Percentiles rank a stretch among this genome's conserved stretches.
Conservation (phyloP, 2,113 vertebrate species). For the Tragelaphus scriptus region DNA sequence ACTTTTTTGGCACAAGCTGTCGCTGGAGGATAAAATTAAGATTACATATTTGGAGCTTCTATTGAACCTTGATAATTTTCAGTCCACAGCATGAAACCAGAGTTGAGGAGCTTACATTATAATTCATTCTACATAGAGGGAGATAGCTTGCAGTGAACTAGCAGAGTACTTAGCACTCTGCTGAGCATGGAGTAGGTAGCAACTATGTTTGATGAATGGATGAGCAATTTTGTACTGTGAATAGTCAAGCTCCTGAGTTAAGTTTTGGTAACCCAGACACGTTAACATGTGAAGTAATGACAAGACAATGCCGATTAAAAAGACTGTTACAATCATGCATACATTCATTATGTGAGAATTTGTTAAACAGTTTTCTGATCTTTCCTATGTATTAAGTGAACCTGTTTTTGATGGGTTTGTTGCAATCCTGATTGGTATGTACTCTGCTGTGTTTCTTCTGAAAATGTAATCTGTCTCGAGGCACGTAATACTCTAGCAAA, state of each 20-base stretch:
- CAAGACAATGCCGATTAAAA: neutral
- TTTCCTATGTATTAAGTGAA: neutral
- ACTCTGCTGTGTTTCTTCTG: conserved; percentile 9
- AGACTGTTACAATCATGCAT: neutral
- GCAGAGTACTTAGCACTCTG: neutral
- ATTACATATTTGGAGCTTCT: conserved; percentile 16
- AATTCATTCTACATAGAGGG: conserved; percentile 24
- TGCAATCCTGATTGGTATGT: neutral
- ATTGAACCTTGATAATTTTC: conserved; percentile 5
- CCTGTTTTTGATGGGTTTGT: conserved; percentile 49
- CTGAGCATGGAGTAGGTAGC: neutral
- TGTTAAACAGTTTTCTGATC: conserved; percentile 4
- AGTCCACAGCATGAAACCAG: conserved; percentile 7
- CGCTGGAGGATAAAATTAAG: neutral
- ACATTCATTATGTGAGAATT: neutral
- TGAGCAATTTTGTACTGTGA: neutral
- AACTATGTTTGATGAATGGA: neutral
- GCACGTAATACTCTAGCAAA: neutral
- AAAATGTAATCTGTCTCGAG: conserved; percentile 17
- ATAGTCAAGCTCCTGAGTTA: neutral
- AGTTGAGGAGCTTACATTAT: neutral
- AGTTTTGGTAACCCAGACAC: neutral
- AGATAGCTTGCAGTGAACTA: neutral
- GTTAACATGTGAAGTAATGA: neutral
- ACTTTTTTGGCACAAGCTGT: neutral